Base-by-base conservation (phyloP, 2,113 vertebrate species). In the Antigone vipio region DNA sequence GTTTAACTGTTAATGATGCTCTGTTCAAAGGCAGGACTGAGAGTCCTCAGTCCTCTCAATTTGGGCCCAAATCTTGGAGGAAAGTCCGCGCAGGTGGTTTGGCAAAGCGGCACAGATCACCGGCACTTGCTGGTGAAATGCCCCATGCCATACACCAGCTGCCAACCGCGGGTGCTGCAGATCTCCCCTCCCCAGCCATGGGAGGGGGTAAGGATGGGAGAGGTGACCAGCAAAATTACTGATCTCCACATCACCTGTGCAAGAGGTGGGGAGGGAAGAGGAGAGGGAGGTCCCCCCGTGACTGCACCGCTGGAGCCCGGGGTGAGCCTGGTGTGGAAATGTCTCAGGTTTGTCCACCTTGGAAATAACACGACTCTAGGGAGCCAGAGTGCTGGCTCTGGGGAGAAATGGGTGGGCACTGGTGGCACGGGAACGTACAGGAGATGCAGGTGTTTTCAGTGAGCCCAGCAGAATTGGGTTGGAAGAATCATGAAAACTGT, bases 231-330 rank as follows among this genome's bases (percentile, higher is more conserved):
- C 9, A 68, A 42, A 50, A n/a, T 24, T 4, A 4, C 34, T 21
- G 34, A 29, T 47, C 15, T 88, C 47, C 16, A 1, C 4, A 4
- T 73, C 56, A 32, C 42, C 71, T 56, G 66, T 34, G 9, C 1
- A 1, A 56, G 34, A 4, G 23, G 5, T 80, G 22, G 34, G 38
- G 49, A 79, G 62, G 2, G 7, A 63, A 66, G 49, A 42, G 42
- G 29, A 45, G 30, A 56, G 23, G 32, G 40, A 26, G 2, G 4
- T 47, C 45, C 14, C 26, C 14, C 7, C 10, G 11, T 52, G 49
- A 42, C 14, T 3, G 0, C 59, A 35, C 3, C 0, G 0, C 32
- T 77, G 73, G 35, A 73, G 47, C 45, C 42, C 8, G 4, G 24
- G 30, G 16, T 60, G 5, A 29, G 2, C 13, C n/a, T 80, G 59